Conservation (phyloP, 2,113 vertebrate species). For the Regulus satrapa region DNA sequence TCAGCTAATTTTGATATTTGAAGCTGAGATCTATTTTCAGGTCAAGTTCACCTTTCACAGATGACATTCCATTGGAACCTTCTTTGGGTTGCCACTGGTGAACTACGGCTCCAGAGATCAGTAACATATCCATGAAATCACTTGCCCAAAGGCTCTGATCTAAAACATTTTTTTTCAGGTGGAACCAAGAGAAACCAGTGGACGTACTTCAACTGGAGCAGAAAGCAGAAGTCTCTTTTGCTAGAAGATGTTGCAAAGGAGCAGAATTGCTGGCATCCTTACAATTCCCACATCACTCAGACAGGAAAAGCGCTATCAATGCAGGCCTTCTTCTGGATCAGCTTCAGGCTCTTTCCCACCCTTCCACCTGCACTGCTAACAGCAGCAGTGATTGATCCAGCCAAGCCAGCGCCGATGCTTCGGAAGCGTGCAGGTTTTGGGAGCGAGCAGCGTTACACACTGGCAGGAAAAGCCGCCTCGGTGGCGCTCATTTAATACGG, state of each 20-base stretch:
- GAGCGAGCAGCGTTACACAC: accelerated
- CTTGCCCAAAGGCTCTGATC: not conserved
- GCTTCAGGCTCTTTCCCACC: slow-evolving; percentile 24
- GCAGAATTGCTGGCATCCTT: slow-evolving; percentile 26
- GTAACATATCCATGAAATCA: not conserved
- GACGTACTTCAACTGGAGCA: slow-evolving; percentile 7
- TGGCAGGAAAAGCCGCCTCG: not conserved
- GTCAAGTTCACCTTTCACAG: not conserved
- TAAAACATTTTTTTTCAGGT: not conserved
- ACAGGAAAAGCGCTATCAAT: not conserved
- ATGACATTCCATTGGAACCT: not conserved
- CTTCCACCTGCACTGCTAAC: slow-evolving; percentile 17
- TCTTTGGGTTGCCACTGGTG: not conserved
- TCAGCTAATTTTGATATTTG: not conserved
- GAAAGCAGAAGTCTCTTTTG: not conserved
- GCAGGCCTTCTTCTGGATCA: slow-evolving; percentile 46
- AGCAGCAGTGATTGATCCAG: not conserved
- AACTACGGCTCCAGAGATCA: not conserved
- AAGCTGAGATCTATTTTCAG: not conserved
- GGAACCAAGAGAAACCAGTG: not conserved
- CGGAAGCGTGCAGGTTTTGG: not conserved
- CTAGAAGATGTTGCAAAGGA: slow-evolving; percentile 29
- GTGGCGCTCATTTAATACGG: accelerated
- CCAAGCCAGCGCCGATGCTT: not conserved
- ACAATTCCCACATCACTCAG: slow-evolving; percentile 38